Evolutionary conservation across 2,888 invertebrate genomes (phyloP), one percentile per base, ranked within the genome.

Genomic region (Megalurothrips usitatus): DNA sequence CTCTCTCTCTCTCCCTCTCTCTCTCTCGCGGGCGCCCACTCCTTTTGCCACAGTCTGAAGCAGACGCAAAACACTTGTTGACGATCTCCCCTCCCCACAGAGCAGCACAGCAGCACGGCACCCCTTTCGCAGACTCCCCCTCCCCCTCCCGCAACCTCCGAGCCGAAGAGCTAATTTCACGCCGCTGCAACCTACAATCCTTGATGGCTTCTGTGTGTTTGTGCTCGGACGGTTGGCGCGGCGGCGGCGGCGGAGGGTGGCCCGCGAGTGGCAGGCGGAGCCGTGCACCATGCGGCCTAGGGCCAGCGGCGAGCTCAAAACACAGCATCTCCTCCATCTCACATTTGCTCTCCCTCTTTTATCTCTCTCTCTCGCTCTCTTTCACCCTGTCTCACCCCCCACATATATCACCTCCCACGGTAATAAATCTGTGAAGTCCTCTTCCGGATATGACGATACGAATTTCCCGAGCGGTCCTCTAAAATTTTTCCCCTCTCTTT

Each of bases 51-150:
- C 58, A 17, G 34, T 43, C 58, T 17, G 58, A 17, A 19, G 58
- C 58, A 58, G 58, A 75, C 68, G 68, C 68, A 58, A 58, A 58
- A 58, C 58, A 75, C 68, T 75, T 75, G 68, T 75, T 75, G 68
- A 75, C 68, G 68, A 12, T n/a, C 23, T 6, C 34, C 34, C 34
- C 34, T 43, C 34, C 34, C 34, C 34, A n/a, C n/a, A n/a, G n/a
- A n/a, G n/a, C n/a, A n/a, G 23, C 23, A 19, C n/a, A n/a, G n/a
- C 52, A 6, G 3, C 58, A 58, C 34, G 14, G 58, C 19, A 58
- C 58, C 19, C 58, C 58, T 19, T 19, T 52, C 52, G 52, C 12
- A 19, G 52, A n/a, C n/a, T n/a, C n/a, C n/a, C n/a, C n/a, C 52
- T 10, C 2, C 58, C 58, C 58, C 17, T 19, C 19, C 19, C 58